These are phyloP conservation scores for Hipparchia sbordonii DNA, from an alignment of 2,888 invertebrate species.

Conservation along the genomic window DNA sequence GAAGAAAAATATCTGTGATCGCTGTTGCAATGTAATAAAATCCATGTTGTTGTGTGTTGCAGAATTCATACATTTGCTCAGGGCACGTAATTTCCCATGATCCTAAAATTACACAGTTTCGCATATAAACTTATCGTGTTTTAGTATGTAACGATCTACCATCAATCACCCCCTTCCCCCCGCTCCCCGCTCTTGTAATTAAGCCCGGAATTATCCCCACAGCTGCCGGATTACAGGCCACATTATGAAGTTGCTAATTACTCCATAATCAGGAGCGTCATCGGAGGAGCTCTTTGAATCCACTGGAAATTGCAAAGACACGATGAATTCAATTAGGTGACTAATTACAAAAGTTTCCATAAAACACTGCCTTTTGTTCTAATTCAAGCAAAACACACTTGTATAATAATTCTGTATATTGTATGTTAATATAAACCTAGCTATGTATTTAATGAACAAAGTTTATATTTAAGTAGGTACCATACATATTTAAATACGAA, in stretches of 20 bases:
- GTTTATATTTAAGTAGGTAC: no score
- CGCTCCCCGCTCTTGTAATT: constrained; percentile 12
- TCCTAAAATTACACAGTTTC: not conserved
- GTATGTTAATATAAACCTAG: no score
- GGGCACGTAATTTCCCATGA: not conserved
- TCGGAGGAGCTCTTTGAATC: constrained; percentile 33
- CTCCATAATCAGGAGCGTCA: constrained; percentile 35
- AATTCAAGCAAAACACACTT: no score
- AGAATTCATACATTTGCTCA: no score
- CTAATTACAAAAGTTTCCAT: not conserved
- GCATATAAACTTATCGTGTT: not conserved
- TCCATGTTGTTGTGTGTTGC: no score
- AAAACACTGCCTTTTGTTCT: no score
- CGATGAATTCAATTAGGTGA: not conserved
- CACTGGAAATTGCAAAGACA: constrained; percentile 25
- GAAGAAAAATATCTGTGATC: no score
- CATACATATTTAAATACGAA: no score
- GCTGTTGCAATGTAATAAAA: no score
- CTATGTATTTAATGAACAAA: no score
- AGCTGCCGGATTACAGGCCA: constrained; percentile 25
- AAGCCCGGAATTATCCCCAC: no score
- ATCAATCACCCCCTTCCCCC: constrained; percentile 42
- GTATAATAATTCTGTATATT: no score
- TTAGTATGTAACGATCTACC: constrained; percentile 19
- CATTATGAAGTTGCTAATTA: constrained; percentile 36